Base-by-base conservation (phyloP, 2,888 invertebrate genomes). In the Philonicus albiceps region DNA sequence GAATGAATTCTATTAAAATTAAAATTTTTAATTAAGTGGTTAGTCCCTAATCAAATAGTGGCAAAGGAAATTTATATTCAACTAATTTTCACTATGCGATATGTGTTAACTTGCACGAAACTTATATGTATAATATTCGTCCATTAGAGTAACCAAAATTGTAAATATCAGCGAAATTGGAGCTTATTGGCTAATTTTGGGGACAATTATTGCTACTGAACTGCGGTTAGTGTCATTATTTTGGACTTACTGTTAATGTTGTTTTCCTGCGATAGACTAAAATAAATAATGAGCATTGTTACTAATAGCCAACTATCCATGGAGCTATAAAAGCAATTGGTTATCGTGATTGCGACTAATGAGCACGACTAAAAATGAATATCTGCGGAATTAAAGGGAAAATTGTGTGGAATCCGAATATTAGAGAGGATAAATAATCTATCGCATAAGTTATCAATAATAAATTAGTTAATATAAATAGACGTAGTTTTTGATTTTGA, bases 1-100 rank as follows among this genome's bases (percentile, higher is more conserved):
- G 40, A 76, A 76, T 76, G 34, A 37, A 76, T 37, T 76, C 22
- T 76, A 76, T 37, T n/a, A 76, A 76, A 76, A 76, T 40, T 76
- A 40, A 37, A 37, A 40, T 76, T 37, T 76, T 76, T 76, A 76
- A 76, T 76, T 76, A 76, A 76, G 37, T 76, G 37, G 40, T 75
- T 75, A 75, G 34, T 75, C 27, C 34, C 40, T 22, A 76, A 76
- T 40, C 76, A 76, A 76, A 76, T 76, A 19, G 37, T 19, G 11
- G 6, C 22, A 64, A 64, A 76, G 11, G 34, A 76, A 40, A 76
- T 76, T 76, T 64, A 64, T 64, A 64, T 64, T 64, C 64, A 8
- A 22, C 64, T 64, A 64, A 64, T 22, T 64, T 22, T 11, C 64
- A 8, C 19, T 22, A 11, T 64, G 7, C 64, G 22, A 22, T 55